phyloP scores from a whole-genome alignment of 2,113 vertebrate species.

The Trichechus manatus region DNA sequence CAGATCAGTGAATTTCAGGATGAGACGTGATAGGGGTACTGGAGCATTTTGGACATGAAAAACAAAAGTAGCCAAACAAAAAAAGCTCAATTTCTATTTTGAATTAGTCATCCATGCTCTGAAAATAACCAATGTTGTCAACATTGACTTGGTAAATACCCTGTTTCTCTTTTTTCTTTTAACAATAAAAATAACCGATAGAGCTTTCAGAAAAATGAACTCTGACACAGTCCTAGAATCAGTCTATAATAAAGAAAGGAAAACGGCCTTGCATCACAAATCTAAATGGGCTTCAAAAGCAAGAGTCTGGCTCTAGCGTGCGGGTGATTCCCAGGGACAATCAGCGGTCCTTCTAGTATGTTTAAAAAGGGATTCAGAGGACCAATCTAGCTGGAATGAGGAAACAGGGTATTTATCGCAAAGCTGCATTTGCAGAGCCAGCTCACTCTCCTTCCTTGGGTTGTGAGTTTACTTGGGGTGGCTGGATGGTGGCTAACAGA shows the following conservation, averaged over 20 bases:
- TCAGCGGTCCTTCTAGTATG: background rate
- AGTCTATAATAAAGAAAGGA: background rate
- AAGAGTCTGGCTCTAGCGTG: background rate
- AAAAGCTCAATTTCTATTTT: background rate
- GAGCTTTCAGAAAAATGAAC: slow-evolving; percentile 10
- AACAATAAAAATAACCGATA: slow-evolving; percentile 30
- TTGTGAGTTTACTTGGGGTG: background rate
- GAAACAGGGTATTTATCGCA: background rate
- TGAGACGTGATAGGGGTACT: background rate
- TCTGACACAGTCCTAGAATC: slow-evolving; percentile 21
- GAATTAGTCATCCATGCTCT: slow-evolving; percentile 42
- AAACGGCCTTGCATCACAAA: background rate
- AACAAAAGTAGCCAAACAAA: background rate
- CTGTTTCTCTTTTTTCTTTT: background rate
- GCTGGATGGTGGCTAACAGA: background rate
- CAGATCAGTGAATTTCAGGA: background rate
- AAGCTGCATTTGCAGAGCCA: background rate
- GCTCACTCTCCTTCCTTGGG: background rate
- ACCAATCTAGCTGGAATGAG: background rate
- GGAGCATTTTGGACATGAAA: slow-evolving; percentile 20
- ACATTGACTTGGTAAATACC: background rate
- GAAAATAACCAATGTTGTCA: slow-evolving; percentile 22
- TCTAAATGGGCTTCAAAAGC: background rate
- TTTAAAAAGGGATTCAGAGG: background rate
- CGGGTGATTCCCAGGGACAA: background rate